Evolutionary conservation across 2,888 invertebrate genomes (phyloP).

Genomic region (Saturnia pavonia): DNA sequence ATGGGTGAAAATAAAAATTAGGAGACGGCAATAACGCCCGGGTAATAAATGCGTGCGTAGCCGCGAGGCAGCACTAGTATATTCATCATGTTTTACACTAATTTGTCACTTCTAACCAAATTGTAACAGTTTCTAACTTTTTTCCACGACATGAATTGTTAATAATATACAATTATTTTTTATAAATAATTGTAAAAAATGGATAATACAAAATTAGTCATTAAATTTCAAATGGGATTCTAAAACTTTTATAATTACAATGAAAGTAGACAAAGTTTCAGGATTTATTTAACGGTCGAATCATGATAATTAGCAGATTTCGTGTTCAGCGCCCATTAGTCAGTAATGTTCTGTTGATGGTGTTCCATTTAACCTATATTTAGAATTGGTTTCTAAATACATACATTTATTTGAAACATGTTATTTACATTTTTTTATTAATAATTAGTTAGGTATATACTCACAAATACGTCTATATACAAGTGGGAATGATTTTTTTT

Average conservation of each 20-base stretch:
- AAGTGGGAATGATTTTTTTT: too few relatives aligned
- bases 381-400: background rate
- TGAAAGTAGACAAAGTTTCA: conserved; percentile 34
- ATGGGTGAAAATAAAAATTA: too few relatives aligned
- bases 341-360: conserved; percentile 16
- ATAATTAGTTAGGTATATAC: background rate
- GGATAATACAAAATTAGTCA: background rate
- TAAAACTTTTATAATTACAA: conserved; percentile 12
- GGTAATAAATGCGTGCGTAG: too few relatives aligned
- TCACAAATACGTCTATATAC: background rate
- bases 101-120: too few relatives aligned
- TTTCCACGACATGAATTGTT: too few relatives aligned
- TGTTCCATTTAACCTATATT: conserved; percentile 8
- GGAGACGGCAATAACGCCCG: too few relatives aligned
- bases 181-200: background rate
- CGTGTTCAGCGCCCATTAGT: conserved; percentile 40
- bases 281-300: conserved; percentile 32
- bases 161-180: too few relatives aligned
- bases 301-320: conserved; percentile 43
- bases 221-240: background rate
- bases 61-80: too few relatives aligned
- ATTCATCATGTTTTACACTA: too few relatives aligned
- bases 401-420: background rate
- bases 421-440: background rate
- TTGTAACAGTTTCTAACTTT: too few relatives aligned